phyloP scores from a whole-genome alignment of 1,140 invertebrate species.

The Brachionus paranguensis region DNA sequence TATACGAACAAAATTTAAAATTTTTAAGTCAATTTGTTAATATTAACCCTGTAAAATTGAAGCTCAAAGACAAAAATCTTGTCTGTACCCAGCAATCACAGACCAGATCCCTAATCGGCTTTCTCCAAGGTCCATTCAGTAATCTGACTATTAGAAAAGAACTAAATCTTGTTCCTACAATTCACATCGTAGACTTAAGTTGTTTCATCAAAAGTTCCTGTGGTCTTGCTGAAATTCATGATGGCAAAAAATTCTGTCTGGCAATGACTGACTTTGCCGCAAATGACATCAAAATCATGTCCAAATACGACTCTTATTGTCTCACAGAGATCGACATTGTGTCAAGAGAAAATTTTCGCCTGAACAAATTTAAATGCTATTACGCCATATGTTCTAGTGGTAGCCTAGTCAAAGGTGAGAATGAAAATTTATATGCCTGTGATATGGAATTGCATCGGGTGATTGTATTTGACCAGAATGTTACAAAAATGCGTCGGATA shows the following conservation, averaged over 20 bases:
- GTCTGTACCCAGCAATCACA: neutral
- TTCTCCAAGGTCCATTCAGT: neutral
- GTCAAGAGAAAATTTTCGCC: neutral
- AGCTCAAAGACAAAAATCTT: neutral
- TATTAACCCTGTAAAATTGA: neutral
- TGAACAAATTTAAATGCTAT: slow-evolving; percentile 14
- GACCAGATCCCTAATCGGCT: neutral
- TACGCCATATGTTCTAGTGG: slow-evolving; percentile 10
- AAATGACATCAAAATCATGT: slow-evolving; percentile 3
- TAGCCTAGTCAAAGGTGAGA: neutral
- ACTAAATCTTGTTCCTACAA: neutral
- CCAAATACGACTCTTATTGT: neutral
- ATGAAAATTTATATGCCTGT: slow-evolving; percentile 19
- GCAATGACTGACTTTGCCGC: neutral
- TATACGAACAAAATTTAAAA: slow-evolving; percentile 8
- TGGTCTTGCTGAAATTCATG: slow-evolving; percentile 4
- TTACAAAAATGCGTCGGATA: neutral
- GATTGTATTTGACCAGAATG: neutral
- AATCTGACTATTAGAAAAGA: neutral
- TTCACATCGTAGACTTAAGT: neutral
- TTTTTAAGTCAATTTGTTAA: slow-evolving; percentile 4
- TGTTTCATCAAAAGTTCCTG: slow-evolving; percentile 15
- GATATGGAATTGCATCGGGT: slow-evolving; percentile 37
- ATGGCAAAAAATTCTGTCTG: neutral
- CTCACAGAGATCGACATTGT: neutral